Conservation (phyloP, 2,113 vertebrate species). For the Phasianus colchicus region DNA sequence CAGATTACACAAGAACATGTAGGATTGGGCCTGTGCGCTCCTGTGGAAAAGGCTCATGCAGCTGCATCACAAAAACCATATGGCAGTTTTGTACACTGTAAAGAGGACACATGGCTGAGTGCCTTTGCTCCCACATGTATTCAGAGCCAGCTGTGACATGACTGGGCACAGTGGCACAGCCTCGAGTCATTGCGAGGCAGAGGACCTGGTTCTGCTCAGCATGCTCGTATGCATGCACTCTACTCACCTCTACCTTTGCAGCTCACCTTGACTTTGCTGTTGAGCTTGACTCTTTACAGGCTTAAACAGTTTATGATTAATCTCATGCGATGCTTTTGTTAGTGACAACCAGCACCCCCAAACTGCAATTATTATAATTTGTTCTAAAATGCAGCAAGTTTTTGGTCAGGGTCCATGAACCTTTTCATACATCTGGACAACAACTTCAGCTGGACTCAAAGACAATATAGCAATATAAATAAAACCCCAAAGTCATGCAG, state of each 20-base stretch:
- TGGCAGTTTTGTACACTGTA: rapidly evolving
- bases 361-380: background rate
- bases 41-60: background rate
- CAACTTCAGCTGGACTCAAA: background rate
- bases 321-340: background rate
- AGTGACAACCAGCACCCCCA: background rate
- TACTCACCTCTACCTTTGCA: background rate
- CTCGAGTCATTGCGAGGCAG: rapidly evolving
- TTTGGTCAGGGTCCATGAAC: background rate
- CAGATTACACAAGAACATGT: background rate
- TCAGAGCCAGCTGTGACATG: background rate
- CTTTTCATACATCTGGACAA: background rate
- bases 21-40: background rate
- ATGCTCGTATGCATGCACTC: rapidly evolving
- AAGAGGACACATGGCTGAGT: background rate
- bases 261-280: background rate
- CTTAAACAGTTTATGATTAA: background rate
- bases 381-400: background rate
- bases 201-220: background rate
- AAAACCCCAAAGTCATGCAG: background rate
- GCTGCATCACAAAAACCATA: background rate
- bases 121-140: background rate
- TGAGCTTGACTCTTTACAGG: background rate
- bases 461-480: background rate
- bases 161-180: rapidly evolving